A percentile compares a stretch with the other conserved stretches of the same genome.
Conservation (phyloP, 2,113 vertebrate genomes). For the Eira barbara region DNA sequence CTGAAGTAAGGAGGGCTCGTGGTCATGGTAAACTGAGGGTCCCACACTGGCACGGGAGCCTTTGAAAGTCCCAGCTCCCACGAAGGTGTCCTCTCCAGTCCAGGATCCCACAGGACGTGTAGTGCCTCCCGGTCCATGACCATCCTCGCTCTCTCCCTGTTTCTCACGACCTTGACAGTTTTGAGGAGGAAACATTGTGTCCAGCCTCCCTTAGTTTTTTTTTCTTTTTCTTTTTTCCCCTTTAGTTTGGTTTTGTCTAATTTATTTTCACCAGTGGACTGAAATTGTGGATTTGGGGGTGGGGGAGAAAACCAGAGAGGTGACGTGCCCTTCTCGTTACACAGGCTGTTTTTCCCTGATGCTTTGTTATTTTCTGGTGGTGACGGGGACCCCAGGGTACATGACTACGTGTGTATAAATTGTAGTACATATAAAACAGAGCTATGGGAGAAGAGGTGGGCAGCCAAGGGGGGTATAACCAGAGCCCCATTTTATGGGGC, state of each 20-base stretch:
- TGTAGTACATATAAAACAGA: neutral
- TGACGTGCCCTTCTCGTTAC: neutral
- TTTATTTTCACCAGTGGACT: neutral
- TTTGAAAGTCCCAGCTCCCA: neutral
- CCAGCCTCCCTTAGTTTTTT: too few relatives aligned
- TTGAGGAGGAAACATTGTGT: neutral
- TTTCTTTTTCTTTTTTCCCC: too few relatives aligned
- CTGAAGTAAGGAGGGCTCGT: neutral
- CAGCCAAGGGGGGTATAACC: neutral
- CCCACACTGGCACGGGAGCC: too few relatives aligned
- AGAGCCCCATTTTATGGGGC: neutral
- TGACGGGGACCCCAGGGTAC: neutral
- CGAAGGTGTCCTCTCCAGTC: too few relatives aligned
- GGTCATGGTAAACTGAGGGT: neutral
- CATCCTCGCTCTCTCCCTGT: neutral
- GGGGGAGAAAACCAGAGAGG: too few relatives aligned
- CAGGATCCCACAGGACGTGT: neutral
- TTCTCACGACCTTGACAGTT: neutral
- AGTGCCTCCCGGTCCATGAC: neutral
- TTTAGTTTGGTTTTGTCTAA: neutral
- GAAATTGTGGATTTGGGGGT: neutral
- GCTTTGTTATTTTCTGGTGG: neutral
- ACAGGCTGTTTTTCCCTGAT: neutral
- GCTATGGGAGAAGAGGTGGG: rapidly evolving
- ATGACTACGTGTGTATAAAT: neutral